These are phyloP conservation scores for Anomalospiza imberbis DNA, from an alignment of 2,797 vertebrate species.

Conservation along the genomic window DNA sequence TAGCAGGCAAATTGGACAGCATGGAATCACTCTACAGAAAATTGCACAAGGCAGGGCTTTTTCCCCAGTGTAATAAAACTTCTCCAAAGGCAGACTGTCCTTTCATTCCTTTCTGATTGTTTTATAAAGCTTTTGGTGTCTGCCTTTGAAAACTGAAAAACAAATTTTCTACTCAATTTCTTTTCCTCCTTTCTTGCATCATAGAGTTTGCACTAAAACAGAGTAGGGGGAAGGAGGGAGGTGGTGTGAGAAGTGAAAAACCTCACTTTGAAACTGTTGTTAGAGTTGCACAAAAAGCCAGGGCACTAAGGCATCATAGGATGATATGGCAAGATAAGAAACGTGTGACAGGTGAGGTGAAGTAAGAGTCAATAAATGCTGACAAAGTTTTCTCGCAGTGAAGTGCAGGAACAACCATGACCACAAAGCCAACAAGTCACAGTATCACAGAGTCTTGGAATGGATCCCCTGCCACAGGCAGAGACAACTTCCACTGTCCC, in stretches of 20 bases:
- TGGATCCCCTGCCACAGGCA: neutral
- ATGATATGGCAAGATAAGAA: neutral
- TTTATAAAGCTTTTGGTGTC: neutral
- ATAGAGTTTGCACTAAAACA: neutral
- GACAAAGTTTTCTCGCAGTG: neutral
- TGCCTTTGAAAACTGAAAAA: neutral
- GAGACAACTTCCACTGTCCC: fast-evolving
- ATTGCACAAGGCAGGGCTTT: neutral
- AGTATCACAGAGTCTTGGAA: neutral
- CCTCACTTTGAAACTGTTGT: neutral
- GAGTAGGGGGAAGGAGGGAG: neutral
- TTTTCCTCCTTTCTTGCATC: neutral
- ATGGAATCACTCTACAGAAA: neutral
- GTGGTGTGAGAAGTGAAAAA: neutral
- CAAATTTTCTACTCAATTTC: neutral
- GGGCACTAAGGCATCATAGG: neutral
- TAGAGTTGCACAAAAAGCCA: neutral
- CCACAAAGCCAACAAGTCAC: neutral
- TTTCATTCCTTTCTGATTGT: neutral
- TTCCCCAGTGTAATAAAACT: neutral
- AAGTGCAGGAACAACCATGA: neutral
- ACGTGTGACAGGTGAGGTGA: fast-evolving
- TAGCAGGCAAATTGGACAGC: neutral
- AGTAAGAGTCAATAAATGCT: neutral
- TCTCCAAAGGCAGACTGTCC: neutral